Evolutionary conservation across 1,140 invertebrate genomes (phyloP).

Genomic region (Linepithema humile): DNA sequence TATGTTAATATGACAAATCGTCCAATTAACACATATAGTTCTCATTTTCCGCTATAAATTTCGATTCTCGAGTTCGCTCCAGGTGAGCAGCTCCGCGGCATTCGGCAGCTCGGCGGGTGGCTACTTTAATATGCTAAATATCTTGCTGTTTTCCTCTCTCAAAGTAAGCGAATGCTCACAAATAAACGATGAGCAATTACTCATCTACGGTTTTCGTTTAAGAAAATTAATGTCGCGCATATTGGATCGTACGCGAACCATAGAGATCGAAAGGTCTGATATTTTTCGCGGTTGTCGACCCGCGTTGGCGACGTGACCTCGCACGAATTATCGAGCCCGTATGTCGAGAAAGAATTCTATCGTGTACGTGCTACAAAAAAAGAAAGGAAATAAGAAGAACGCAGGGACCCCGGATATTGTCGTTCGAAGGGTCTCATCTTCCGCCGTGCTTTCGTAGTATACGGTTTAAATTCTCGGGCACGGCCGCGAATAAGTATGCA

Average conservation of each 20-base stretch:
- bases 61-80: slow-evolving; percentile 51
- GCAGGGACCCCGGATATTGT: slow-evolving; percentile 50
- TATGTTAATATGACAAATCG: too few relatives aligned
- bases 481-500: slow-evolving; percentile 74
- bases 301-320: slow-evolving; percentile 75
- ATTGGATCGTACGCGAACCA: background rate
- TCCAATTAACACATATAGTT: too few relatives aligned
- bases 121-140: slow-evolving; percentile 81
- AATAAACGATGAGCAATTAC: slow-evolving; percentile 42
- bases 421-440: slow-evolving; percentile 73
- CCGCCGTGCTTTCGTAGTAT: slow-evolving; percentile 68
- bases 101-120: slow-evolving; percentile 61
- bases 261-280: background rate
- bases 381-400: slow-evolving; percentile 57
- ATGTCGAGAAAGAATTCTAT: slow-evolving; percentile 66
- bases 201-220: slow-evolving; percentile 33
- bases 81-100: slow-evolving; percentile 62
- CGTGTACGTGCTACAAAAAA: slow-evolving; percentile 48
- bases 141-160: slow-evolving; percentile 56
- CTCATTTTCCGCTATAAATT: too few relatives aligned
- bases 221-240: slow-evolving; percentile 33
- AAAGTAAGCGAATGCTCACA: slow-evolving; percentile 38
- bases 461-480: slow-evolving; percentile 73
- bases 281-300: slow-evolving; percentile 10
- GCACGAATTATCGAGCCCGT: slow-evolving; percentile 78